These are phyloP conservation scores for Sebastes alutus DNA, from an alignment of 2,797 vertebrate species.

Conservation along the genomic window DNA sequence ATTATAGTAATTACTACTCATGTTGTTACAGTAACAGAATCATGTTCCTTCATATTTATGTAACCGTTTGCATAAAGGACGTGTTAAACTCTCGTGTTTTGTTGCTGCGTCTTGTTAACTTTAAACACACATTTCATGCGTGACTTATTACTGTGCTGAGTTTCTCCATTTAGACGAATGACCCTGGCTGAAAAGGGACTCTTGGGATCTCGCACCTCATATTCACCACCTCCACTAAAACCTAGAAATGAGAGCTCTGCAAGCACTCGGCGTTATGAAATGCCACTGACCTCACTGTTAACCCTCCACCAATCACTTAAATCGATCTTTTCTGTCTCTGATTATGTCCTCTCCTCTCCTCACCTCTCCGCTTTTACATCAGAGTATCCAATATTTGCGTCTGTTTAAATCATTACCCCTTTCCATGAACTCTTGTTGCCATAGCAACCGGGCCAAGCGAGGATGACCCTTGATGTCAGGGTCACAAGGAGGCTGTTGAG, in stretches of 20 bases:
- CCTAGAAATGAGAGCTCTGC: slow-evolving; percentile 26
- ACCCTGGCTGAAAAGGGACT: slow-evolving; percentile 31
- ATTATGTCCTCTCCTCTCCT: not conserved
- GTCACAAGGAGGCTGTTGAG: slow-evolving; percentile 20
- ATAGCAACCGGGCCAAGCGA: not conserved
- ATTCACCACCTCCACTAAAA: slow-evolving; percentile 34
- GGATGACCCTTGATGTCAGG: slow-evolving; percentile 35
- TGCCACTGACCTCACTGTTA: slow-evolving; percentile 37
- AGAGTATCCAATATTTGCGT: slow-evolving; percentile 4
- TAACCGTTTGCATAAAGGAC: slow-evolving; percentile 8
- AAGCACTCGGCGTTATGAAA: slow-evolving; percentile 41
- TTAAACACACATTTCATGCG: slow-evolving; percentile 43
- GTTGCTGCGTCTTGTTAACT: slow-evolving; percentile 37
- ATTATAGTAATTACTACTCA: slow-evolving; percentile 30
- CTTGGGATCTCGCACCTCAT: slow-evolving; percentile 47
- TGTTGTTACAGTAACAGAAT: slow-evolving; percentile 52
- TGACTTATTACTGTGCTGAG: slow-evolving; percentile 62
- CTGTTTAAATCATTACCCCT: slow-evolving; percentile 2
- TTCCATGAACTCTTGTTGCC: slow-evolving; percentile 9
- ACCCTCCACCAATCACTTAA: slow-evolving; percentile 38
- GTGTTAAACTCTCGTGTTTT: slow-evolving; percentile 26
- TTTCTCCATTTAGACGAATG: slow-evolving; percentile 60
- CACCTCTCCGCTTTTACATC: not conserved
- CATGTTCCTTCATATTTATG: slow-evolving; percentile 34
- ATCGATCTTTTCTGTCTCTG: slow-evolving; percentile 30